Evolutionary conservation across 2,113 vertebrate species (phyloP).

Genomic region (Eulacestoma nigropectus): DNA sequence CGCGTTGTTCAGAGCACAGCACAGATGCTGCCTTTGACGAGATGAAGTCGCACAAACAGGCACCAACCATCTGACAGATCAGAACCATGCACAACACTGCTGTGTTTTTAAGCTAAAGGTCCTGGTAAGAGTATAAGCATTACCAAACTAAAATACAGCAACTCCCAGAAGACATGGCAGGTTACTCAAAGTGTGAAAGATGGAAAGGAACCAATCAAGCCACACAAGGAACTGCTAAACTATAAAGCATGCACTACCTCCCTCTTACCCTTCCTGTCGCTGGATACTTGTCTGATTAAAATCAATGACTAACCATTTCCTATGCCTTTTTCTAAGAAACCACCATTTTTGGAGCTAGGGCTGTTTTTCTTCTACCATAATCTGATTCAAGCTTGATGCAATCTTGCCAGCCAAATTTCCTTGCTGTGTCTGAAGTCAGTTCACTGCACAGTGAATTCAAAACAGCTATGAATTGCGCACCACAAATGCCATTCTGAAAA

Average conservation of each 20-base stretch:
- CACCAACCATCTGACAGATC: not conserved
- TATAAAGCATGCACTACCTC: not conserved
- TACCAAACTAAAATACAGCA: not conserved
- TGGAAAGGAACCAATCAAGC: not conserved
- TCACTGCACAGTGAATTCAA: constrained; percentile 22
- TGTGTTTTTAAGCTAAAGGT: not conserved
- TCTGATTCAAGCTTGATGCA: constrained; percentile 9
- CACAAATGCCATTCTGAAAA: constrained; percentile 54
- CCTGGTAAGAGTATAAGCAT: not conserved
- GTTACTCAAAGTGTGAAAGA: not conserved
- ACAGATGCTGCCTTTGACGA: not conserved
- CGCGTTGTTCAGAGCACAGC: not conserved
- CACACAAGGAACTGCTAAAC: not conserved
- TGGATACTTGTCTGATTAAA: constrained; percentile 9
- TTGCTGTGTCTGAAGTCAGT: constrained; percentile 12
- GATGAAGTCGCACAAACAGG: not conserved
- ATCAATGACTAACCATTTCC: constrained; percentile 18
- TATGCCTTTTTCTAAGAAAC: constrained; percentile 28
- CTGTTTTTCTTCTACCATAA: not conserved
- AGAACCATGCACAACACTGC: accelerated
- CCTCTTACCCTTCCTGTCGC: not conserved
- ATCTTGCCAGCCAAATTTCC: not conserved
- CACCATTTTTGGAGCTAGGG: not conserved
- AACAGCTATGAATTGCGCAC: not conserved
- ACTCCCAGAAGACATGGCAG: not conserved